Evolutionary conservation across 1,140 invertebrate genomes (phyloP).

Genomic region (Drosophila orena): DNA sequence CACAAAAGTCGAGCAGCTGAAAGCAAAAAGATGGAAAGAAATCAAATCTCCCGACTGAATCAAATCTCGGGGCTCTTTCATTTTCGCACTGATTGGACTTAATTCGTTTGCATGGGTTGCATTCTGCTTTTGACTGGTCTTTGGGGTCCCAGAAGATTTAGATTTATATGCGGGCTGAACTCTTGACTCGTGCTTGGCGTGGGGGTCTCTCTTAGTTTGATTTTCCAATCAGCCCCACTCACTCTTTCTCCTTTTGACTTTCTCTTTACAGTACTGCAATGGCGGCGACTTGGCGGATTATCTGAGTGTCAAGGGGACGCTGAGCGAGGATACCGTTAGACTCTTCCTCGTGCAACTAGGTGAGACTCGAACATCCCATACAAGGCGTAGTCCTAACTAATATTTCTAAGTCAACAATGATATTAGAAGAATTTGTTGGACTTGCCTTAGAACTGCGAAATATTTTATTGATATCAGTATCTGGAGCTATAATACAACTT

Average conservation of each 20-base stretch:
- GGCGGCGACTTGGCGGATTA: slow-evolving; percentile 99
- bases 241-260: slow-evolving; percentile 10
- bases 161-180: slow-evolving; percentile 21
- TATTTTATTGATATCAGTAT: neutral
- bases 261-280: slow-evolving; percentile 95
- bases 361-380: slow-evolving; percentile 77
- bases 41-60: slow-evolving; percentile 17
- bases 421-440: no score
- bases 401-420: no score
- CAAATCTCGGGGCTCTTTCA: slow-evolving; percentile 21
- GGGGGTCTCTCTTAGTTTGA: slow-evolving; percentile 8
- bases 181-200: slow-evolving; percentile 7
- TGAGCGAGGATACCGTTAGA: slow-evolving; percentile 98
- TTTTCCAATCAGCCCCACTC: slow-evolving; percentile 12
- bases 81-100: slow-evolving; percentile 68
- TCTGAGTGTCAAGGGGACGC: slow-evolving; percentile 94
- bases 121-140: slow-evolving; percentile 44
- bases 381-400: neutral
- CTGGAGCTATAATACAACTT: neutral
- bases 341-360: slow-evolving; percentile 97
- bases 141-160: slow-evolving; percentile 25
- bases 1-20: slow-evolving; percentile 31
- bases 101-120: slow-evolving; percentile 78
- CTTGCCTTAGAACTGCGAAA: no score
- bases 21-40: slow-evolving; percentile 3